Percentiles rank a stretch among this genome's conserved stretches.
Evolutionary conservation across 2,888 invertebrate genomes (phyloP).

Genomic region (Epistrophe eligans): DNA sequence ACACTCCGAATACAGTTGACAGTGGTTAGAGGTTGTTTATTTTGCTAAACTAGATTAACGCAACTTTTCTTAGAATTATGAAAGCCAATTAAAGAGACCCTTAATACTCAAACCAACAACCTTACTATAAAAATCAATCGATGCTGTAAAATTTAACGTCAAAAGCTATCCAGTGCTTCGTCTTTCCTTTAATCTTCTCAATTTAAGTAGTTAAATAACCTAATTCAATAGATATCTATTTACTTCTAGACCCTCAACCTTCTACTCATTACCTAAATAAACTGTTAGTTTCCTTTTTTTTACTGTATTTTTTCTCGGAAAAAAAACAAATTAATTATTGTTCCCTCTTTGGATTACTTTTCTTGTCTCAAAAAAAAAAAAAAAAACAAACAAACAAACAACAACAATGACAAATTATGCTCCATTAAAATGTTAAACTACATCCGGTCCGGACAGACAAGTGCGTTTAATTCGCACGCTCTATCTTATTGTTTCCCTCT

Average conservation of each 20-base stretch:
- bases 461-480: slow-evolving; percentile 60
- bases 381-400: not conserved
- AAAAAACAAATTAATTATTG: slow-evolving; percentile 29
- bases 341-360: slow-evolving; percentile 6
- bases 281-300: not conserved
- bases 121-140: too few species aligned
- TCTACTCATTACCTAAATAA: not conserved
- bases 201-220: not conserved
- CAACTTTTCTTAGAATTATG: too few species aligned
- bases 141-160: not conserved
- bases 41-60: too few species aligned
- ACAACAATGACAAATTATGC: slow-evolving; percentile 66
- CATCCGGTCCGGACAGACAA: slow-evolving; percentile 41
- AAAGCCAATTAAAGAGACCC: too few species aligned
- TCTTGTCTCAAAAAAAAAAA: not conserved
- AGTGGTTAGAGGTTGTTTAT: too few species aligned
- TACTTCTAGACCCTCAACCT: not conserved
- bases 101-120: too few species aligned
- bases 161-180: not conserved
- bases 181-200: not conserved
- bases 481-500: not conserved
- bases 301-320: not conserved
- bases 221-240: not conserved
- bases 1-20: too few species aligned
- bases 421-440: slow-evolving; percentile 70